Evolutionary conservation across 2,888 invertebrate genomes (phyloP).

Genomic region (Ethmia dodecea): DNA sequence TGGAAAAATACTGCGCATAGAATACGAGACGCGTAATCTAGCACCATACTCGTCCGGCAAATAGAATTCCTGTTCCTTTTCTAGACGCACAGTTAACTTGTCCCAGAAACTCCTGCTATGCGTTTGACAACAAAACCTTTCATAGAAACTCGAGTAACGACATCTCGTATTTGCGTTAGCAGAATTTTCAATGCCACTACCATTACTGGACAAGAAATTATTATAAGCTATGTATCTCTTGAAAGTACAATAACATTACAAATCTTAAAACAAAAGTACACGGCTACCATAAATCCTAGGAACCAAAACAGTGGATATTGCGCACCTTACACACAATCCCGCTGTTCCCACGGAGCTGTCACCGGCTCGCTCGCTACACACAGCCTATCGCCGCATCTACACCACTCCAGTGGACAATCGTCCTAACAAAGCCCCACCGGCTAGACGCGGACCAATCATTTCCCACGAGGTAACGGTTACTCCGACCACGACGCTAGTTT

Average conservation of each 20-base stretch:
- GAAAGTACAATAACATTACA: too few species aligned
- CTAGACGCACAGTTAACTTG: constrained; percentile 28
- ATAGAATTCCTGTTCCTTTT: constrained; percentile 32
- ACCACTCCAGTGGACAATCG: constrained; percentile 72
- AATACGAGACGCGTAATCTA: constrained; percentile 14
- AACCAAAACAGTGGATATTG: constrained; percentile 7
- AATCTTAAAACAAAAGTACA: too few species aligned
- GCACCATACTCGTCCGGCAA: constrained; percentile 31
- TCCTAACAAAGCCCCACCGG: constrained; percentile 73
- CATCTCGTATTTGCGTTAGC: too few species aligned
- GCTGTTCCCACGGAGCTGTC: constrained; percentile 75
- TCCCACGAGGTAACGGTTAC: constrained; percentile 75
- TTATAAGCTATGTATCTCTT: too few species aligned
- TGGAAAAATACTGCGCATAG: not conserved
- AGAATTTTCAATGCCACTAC: too few species aligned
- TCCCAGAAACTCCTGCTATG: constrained; percentile 5
- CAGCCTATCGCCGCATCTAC: constrained; percentile 70
- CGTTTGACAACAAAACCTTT: too few species aligned
- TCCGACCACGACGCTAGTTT: constrained; percentile 64
- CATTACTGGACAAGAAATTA: too few species aligned
- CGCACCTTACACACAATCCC: constrained; percentile 45
- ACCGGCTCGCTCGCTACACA: constrained; percentile 43
- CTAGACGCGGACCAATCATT: constrained; percentile 56
- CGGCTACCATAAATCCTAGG: constrained; percentile 7
- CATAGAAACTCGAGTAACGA: too few species aligned